These are phyloP conservation scores for Habrosyne pyritoides DNA, from an alignment of 2,888 invertebrate genomes.

Conservation along the genomic window DNA sequence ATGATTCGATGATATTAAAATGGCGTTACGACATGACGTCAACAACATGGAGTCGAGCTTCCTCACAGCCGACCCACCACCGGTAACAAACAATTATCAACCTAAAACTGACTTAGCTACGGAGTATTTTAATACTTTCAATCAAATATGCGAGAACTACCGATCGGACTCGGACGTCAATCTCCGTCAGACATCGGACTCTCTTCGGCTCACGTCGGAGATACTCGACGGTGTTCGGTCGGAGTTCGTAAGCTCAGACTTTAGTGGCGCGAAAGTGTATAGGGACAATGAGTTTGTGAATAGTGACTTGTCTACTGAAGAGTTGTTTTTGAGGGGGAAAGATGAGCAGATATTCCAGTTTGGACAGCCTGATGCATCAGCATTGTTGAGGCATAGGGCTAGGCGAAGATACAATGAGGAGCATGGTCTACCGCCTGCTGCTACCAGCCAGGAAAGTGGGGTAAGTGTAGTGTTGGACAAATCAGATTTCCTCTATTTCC, in stretches of 20 bases:
- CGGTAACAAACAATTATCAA: slow-evolving; percentile 68
- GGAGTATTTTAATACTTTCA: slow-evolving; percentile 78
- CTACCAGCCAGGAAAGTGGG: slow-evolving; percentile 80
- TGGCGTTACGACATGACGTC: slow-evolving; percentile 69
- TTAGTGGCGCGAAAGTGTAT: slow-evolving; percentile 25
- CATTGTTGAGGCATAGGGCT: slow-evolving; percentile 78
- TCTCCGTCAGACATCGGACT: slow-evolving; percentile 70
- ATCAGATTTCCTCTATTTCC: no score
- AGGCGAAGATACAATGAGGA: slow-evolving; percentile 73
- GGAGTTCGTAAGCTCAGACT: slow-evolving; percentile 56
- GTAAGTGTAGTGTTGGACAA: slow-evolving; percentile 61
- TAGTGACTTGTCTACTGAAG: slow-evolving; percentile 58
- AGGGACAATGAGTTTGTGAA: slow-evolving; percentile 39
- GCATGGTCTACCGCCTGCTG: slow-evolving; percentile 68
- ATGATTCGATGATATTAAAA: slow-evolving; percentile 41
- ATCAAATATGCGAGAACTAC: slow-evolving; percentile 75
- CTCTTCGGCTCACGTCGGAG: slow-evolving; percentile 67
- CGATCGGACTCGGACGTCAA: slow-evolving; percentile 63
- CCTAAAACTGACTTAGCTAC: slow-evolving; percentile 66
- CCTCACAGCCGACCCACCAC: slow-evolving; percentile 84
- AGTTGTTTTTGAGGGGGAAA: slow-evolving; percentile 58
- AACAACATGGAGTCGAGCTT: slow-evolving; percentile 72
- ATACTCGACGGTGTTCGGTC: slow-evolving; percentile 64
- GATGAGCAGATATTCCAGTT: slow-evolving; percentile 76
- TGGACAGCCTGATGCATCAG: slow-evolving; percentile 85